Base-by-base conservation (phyloP, 2,113 vertebrate genomes). In the Leiothrix lutea region DNA sequence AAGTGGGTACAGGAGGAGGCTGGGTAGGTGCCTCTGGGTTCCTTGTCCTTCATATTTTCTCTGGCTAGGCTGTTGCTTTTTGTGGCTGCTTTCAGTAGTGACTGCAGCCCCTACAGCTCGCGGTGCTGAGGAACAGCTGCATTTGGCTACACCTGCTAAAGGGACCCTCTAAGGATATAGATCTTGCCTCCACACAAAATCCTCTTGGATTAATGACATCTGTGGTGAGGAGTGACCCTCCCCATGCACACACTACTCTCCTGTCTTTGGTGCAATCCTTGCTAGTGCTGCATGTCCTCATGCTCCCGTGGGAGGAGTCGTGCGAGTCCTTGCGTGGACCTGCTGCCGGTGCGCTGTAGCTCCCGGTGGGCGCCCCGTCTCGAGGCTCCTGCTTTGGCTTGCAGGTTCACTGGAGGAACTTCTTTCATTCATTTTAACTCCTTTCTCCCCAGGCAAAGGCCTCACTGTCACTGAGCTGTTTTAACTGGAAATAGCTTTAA, bases 401-500 rank as follows among this genome's bases (percentile, higher is more conserved):
- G 64, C 80, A 66, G 64, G 75, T 83, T 93, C 60, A 48, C 71
- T 92, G 72, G 51, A 91, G 79, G 60, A 80, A 53, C 25, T 88
- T 86, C 20, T 61, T 19, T 73, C 17, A 25, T 19, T 73, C 17
- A 25, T 13, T 71, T 81, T 80, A 45, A 36, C 13, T 91, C 31
- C 18, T 71, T 28, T 50, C 21, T 84, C 22, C 36, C 60, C n/a
- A 8, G 40, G 69, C 38, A 67, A 50, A 66, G 18, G 36, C 62
- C 67, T 80, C 64, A 18, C 58, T 82, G 40, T 66, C 80, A 48
- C 38, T 84, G 53, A 82, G 66, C 40, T 67, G 33, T 89, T 93
- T 80, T 80, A 91, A 95, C 65, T 95, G 90, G 92, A 92, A 92
- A 67, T 69, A 65, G 60, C 47, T 90, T 95, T 35, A 36, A 69